Conservation (phyloP, 2,113 vertebrate species). For the Verasper variegatus region DNA sequence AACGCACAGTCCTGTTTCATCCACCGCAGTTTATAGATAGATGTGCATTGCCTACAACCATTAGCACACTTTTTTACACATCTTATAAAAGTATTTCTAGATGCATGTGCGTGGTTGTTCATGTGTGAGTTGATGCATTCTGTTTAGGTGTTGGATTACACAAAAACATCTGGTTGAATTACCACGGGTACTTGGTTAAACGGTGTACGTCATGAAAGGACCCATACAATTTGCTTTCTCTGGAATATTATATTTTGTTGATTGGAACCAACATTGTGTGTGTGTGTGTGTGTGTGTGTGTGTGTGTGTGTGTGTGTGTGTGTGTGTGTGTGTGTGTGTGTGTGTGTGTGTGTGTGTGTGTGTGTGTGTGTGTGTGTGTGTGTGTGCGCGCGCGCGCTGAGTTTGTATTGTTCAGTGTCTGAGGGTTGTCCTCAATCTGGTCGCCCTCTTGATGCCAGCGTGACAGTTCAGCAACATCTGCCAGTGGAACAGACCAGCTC, state of each 20-base stretch:
- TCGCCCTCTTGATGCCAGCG: not conserved
- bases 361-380: no score
- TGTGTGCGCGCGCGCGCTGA: not conserved
- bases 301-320: no score
- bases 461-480: constrained; percentile 48
- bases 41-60: not conserved
- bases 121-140: not conserved
- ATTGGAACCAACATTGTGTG: no score
- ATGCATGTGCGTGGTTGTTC: not conserved
- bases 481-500: not conserved
- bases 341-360: no score
- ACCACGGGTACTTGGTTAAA: no score
- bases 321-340: no score
- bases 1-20: not conserved
- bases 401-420: not conserved
- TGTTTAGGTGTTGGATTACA: not conserved
- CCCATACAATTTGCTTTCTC: no score
- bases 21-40: not conserved
- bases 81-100: not conserved
- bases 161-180: no score
- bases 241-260: no score
- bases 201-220: no score
- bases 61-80: not conserved
- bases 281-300: no score
- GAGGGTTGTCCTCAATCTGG: constrained; percentile 22